Percentiles rank a stretch among this genome's conserved stretches.
phyloP scores from a whole-genome alignment of 2,797 vertebrate genomes.

The Tragopan temminckii region DNA sequence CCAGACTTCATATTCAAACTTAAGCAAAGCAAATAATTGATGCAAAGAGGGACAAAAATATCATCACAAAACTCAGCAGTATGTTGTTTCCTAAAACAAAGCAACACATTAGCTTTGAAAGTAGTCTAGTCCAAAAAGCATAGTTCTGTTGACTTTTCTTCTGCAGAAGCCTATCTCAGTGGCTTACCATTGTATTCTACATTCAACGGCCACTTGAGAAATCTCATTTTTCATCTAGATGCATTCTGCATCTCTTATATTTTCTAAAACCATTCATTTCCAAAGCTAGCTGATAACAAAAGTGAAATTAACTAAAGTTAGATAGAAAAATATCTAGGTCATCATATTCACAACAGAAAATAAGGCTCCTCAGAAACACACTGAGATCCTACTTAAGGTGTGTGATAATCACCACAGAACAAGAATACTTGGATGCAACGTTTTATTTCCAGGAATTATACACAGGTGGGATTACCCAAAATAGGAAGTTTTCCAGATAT shows the following conservation, averaged over 20 bases:
- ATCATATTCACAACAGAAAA: background rate
- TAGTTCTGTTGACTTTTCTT: background rate
- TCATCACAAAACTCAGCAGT: background rate
- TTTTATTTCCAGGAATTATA: background rate
- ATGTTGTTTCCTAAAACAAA: background rate
- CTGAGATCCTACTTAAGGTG: background rate
- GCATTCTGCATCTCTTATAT: background rate
- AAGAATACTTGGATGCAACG: background rate
- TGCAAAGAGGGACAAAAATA: background rate
- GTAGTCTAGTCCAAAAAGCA: background rate
- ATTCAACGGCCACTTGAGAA: background rate
- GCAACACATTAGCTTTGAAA: background rate
- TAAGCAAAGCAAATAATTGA: conserved; percentile 18
- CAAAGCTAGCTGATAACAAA: background rate
- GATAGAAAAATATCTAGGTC: background rate
- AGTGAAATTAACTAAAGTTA: background rate
- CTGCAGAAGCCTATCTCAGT: background rate
- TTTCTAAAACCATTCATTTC: background rate
- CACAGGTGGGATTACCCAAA: background rate
- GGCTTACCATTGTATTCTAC: background rate
- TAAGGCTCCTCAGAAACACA: background rate
- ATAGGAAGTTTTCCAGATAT: background rate
- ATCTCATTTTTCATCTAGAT: background rate
- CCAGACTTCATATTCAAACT: background rate
- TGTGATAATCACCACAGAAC: background rate